Base-by-base conservation (phyloP, 2,113 vertebrate species). In the Anseranas semipalmata region DNA sequence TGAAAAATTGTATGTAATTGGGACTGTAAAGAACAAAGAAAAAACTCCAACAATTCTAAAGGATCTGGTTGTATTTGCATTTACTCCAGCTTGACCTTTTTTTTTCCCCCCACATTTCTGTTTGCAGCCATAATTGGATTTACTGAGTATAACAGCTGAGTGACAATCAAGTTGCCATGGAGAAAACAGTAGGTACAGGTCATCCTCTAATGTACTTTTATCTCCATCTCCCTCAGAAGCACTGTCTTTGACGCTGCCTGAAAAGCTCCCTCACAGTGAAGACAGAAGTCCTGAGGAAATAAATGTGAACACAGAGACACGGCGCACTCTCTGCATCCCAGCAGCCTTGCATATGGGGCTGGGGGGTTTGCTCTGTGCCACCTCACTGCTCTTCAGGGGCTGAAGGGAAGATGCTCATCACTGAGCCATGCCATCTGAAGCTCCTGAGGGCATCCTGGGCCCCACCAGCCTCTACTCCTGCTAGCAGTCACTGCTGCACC, bases 141-240 rank as follows among this genome's bases (percentile, higher is more conserved):
- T 92, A 63, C 56, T 75, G 48, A 53, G 35, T 33, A 53, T 68
- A 78, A 72, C 41, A 86, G 75, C 75, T 33, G 83, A 96, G 58
- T 63, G 76, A 59, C 76, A 95, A 58, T 58, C 7, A 4, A 53
- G 92, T 96, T 96, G 96, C 95, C 90, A 96, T 82, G 92, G 95
- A 93, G 92, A 95, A 92, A 92, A 93, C 60, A 65, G 86, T 78
- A 60, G 68, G 73, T 78, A 67, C 70, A 65, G 70, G 76, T 93
- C 41, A 14, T 87, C 71, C 68, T 96, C 3, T 0, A 0, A 2
- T 17, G 30, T 52, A 20, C 45, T 73, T 48, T 78, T 90, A 92
- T 85, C 76, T 95, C 62, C 68, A 85, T 27, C 82, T 92, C 43
- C 73, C 80, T 93, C 6, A 4, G 76, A 92, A 56, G 33, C 52